A percentile compares a stretch with the other conserved stretches of the same genome.
These are phyloP conservation scores for Chrosomus eos DNA, from an alignment of 2,797 vertebrate species.

Conservation along the genomic window DNA sequence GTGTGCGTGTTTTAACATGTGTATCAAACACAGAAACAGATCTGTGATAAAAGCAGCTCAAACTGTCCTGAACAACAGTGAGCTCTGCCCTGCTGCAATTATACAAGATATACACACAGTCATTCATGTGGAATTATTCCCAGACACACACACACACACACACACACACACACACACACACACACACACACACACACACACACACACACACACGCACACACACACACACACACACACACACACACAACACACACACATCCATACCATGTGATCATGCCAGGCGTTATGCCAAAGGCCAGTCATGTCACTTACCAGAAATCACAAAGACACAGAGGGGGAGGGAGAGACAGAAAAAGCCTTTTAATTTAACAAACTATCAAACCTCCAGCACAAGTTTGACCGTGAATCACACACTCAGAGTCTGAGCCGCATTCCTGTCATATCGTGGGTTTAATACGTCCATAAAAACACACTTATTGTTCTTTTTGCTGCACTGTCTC, in stretches of 20 bases:
- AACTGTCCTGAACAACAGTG: slow-evolving; percentile 34
- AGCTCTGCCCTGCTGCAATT: slow-evolving; percentile 41
- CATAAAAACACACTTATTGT: slow-evolving; percentile 37
- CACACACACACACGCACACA: slow-evolving; percentile 49
- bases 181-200: slow-evolving; percentile 46
- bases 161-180: slow-evolving; percentile 59
- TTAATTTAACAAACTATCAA: slow-evolving; percentile 67
- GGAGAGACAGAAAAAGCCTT: slow-evolving; percentile 48
- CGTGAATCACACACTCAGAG: slow-evolving; percentile 19
- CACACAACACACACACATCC: slow-evolving; percentile 65
- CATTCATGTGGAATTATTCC: slow-evolving; percentile 43
- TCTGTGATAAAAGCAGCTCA: background rate
- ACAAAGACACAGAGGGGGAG: slow-evolving; percentile 61
- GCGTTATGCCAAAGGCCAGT: slow-evolving; percentile 81
- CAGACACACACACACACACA: slow-evolving; percentile 45
- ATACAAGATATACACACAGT: slow-evolving; percentile 33
- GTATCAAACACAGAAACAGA: background rate
- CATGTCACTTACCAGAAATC: slow-evolving; percentile 86
- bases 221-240: slow-evolving; percentile 47
- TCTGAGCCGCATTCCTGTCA: background rate
- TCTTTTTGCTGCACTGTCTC: background rate
- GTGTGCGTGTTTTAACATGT: slow-evolving; percentile 11
- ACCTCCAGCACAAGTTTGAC: slow-evolving; percentile 44
- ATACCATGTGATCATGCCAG: slow-evolving; percentile 84
- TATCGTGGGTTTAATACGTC: slow-evolving; percentile 30